Evolutionary conservation across 1,140 invertebrate species (phyloP), one percentile per base, ranked within the genome.

Genomic region (Drosophila orosa): DNA sequence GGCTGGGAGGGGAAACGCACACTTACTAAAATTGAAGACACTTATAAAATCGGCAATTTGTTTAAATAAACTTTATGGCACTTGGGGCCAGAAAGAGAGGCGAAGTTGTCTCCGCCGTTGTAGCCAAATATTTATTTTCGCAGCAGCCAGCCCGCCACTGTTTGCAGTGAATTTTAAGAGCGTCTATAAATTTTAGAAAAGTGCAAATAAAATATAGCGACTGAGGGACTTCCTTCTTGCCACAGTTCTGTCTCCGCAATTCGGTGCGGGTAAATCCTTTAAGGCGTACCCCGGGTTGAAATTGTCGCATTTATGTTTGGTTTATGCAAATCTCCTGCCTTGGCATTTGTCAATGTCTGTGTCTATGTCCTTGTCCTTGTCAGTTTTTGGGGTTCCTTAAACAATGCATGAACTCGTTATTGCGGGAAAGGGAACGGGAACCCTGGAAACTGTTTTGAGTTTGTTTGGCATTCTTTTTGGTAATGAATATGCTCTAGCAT

Each of bases 1-100:
- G 40, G 25, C 17, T 9, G 42, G 42, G 13, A 7, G 24, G 19
- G 63, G 19, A 48, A 82, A 79, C 67, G 79, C 84, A 89, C 83
- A 87, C 83, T 87, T 87, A 89, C 86, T 80, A 83, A 89, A 90
- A 87, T 89, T 87, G 84, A 89, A 87, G 84, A 89, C 84, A 84
- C 84, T 87, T 87, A 78, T 87, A 87, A 87, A 90, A 87, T 89
- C 81, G 84, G 84, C 84, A 87, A 87, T 87, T 87, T 87, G 84
- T 87, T 87, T 87, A 87, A 87, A 87, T 89, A 89, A 87, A 87
- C 84, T 87, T 87, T 89, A 87, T 87, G 84, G 84, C 84, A 82
- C 82, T 86, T 55, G 79, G 72, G 58, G 63, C 74, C 48, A 54
- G 31, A 35, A 33, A 15, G 31, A 15, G 50, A 35, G 31, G 31